These are phyloP conservation scores for Morpho helenor DNA, from an alignment of 2,888 invertebrate species.

Conservation along the genomic window DNA sequence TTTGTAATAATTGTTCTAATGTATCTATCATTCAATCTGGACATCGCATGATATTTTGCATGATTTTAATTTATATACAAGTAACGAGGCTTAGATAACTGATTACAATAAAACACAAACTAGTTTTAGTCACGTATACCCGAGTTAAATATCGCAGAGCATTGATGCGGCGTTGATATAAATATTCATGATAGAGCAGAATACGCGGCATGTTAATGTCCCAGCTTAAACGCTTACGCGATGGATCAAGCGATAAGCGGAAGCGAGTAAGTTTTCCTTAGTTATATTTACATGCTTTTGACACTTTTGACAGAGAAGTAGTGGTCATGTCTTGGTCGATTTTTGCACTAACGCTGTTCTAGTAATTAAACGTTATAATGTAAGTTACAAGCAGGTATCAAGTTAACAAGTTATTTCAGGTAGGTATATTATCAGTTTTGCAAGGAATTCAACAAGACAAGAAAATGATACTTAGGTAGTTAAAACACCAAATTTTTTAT, in stretches of 20 bases:
- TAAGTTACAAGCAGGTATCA: no score
- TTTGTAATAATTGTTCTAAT: background rate
- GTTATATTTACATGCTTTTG: no score
- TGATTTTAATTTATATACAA: conserved; percentile 14
- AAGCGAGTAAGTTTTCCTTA: background rate
- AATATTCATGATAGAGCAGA: conserved; percentile 63
- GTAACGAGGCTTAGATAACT: conserved; percentile 18
- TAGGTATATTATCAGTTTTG: no score
- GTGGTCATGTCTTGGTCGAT: no score
- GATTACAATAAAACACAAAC: conserved; percentile 22
- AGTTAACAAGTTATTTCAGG: no score
- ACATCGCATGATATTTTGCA: conserved; percentile 14
- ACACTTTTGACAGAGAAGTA: no score
- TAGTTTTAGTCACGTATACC: conserved; percentile 28
- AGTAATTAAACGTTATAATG: no score
- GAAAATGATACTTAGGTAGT: no score
- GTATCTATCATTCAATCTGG: conserved; percentile 10
- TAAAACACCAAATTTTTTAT: no score
- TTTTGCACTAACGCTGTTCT: no score
- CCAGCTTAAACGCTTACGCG: conserved; percentile 47
- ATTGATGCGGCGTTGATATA: conserved; percentile 56
- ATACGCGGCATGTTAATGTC: conserved; percentile 60
- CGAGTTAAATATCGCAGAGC: conserved; percentile 48
- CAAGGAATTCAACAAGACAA: no score
- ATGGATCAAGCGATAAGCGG: conserved; percentile 32